Evolutionary conservation across 1,140 invertebrate genomes (phyloP).

Genomic region (Euura saliciscinereae): DNA sequence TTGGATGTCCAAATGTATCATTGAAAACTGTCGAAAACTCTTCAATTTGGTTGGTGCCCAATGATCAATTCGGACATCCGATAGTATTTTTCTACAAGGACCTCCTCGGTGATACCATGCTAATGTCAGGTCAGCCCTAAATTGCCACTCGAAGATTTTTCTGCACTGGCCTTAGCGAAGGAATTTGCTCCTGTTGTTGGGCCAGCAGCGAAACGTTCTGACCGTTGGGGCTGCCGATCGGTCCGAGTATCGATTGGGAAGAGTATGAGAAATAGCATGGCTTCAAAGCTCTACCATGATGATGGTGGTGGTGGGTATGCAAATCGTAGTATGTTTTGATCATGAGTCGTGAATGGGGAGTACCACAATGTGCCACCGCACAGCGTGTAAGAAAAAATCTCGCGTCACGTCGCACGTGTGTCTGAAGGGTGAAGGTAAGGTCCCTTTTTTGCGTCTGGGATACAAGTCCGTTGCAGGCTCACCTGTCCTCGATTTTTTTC

Average conservation of each 20-base stretch:
- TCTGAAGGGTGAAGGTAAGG: not conserved
- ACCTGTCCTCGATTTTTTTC: not conserved
- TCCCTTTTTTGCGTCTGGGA: not conserved
- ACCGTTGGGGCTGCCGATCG: not conserved
- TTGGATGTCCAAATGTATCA: too few relatives aligned
- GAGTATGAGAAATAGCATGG: too few relatives aligned
- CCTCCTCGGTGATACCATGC: too few relatives aligned
- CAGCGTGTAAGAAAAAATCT: not conserved
- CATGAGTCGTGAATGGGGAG: not conserved
- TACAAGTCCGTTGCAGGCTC: not conserved
- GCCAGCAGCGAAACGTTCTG: not conserved
- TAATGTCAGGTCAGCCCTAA: too few relatives aligned
- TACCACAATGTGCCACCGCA: not conserved
- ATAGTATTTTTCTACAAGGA: too few relatives aligned
- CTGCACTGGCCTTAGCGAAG: too few relatives aligned
- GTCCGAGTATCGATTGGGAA: too few relatives aligned
- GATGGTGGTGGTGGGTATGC: conserved; percentile 16
- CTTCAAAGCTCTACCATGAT: conserved; percentile 21
- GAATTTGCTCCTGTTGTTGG: conserved; percentile 17
- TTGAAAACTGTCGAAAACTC: too few relatives aligned
- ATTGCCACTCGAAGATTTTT: too few relatives aligned
- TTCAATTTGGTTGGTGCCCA: too few relatives aligned
- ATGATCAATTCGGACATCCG: too few relatives aligned
- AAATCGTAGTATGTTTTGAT: not conserved
- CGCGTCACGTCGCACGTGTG: not conserved